Evolutionary conservation across 2,113 vertebrate species (phyloP).

Genomic region (Nothobranchius kuhntae): DNA sequence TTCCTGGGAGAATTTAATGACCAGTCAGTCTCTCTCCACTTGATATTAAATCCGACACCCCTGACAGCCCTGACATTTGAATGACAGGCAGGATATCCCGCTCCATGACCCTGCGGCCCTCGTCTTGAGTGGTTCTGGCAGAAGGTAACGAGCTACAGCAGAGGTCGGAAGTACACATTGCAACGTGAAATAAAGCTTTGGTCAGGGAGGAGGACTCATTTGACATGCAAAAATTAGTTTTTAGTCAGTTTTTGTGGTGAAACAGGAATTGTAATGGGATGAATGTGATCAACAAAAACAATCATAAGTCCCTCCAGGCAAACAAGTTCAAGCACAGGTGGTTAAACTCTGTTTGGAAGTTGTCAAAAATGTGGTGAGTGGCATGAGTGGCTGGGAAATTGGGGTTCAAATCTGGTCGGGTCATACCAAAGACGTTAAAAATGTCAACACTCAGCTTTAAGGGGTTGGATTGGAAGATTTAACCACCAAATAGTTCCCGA

Average conservation of each 20-base stretch:
- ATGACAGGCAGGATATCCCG: slow-evolving; percentile 75
- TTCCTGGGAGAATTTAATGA: slow-evolving; percentile 66
- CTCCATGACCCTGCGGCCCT: slow-evolving; percentile 56
- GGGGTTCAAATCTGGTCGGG: too few species aligned
- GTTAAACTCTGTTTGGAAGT: too few species aligned
- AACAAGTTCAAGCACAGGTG: too few species aligned
- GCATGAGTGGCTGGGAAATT: too few species aligned
- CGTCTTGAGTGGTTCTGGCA: slow-evolving; percentile 53
- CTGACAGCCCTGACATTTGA: slow-evolving; percentile 71
- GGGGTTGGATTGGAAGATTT: too few species aligned
- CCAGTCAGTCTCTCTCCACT: slow-evolving; percentile 45
- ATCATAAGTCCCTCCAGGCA: too few species aligned
- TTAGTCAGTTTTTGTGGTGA: neutral
- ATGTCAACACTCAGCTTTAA: too few species aligned
- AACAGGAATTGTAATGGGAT: neutral
- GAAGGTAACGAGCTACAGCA: slow-evolving; percentile 54
- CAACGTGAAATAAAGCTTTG: slow-evolving; percentile 45
- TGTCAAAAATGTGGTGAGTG: too few species aligned
- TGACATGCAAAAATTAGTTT: slow-evolving; percentile 1
- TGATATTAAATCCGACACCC: slow-evolving; percentile 46
- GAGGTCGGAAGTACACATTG: slow-evolving; percentile 49
- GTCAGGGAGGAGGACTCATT: slow-evolving; percentile 6
- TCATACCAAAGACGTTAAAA: too few species aligned
- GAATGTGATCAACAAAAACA: too few species aligned
- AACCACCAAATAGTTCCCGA: too few species aligned